These are phyloP conservation scores for Drosophila novamexicana DNA, from an alignment of 1,140 invertebrate genomes.

Conservation along the genomic window DNA sequence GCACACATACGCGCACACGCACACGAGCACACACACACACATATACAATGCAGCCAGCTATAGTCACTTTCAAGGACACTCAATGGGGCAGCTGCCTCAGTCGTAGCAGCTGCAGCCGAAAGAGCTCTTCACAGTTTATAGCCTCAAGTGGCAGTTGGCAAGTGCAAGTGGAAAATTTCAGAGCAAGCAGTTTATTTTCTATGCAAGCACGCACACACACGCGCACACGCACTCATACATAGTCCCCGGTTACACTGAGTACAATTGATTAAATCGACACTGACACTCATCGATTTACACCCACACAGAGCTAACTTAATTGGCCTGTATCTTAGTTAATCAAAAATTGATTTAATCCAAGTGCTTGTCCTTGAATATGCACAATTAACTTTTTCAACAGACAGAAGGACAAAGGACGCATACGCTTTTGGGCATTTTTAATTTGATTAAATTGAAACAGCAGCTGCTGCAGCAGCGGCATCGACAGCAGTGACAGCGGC, in stretches of 20 bases:
- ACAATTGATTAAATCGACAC: slow-evolving; percentile 66
- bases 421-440: slow-evolving; percentile 58
- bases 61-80: slow-evolving; percentile 73
- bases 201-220: slow-evolving; percentile 49
- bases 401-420: background rate
- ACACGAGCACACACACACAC: slow-evolving; percentile 2
- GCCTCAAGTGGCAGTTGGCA: slow-evolving; percentile 76
- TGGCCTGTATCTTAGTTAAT: slow-evolving; percentile 56
- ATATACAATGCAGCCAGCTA: slow-evolving; percentile 38
- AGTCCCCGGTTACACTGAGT: slow-evolving; percentile 13
- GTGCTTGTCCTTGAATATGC: slow-evolving; percentile 42
- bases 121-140: slow-evolving; percentile 80
- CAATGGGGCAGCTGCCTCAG: slow-evolving; percentile 65
- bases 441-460: slow-evolving; percentile 76
- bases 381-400: slow-evolving; percentile 20
- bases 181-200: slow-evolving; percentile 76
- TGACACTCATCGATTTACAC: slow-evolving; percentile 35
- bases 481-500: slow-evolving; percentile 26
- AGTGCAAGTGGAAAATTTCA: slow-evolving; percentile 80
- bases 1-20: slow-evolving; percentile 7
- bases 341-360: slow-evolving; percentile 67
- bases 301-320: slow-evolving; percentile 41
- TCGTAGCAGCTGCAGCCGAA: slow-evolving; percentile 58
- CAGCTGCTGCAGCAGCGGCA: slow-evolving; percentile 45
- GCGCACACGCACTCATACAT: background rate